Percentiles rank a stretch among this genome's conserved stretches.
phyloP scores from a whole-genome alignment of 2,797 vertebrate genomes.

The Eurystomus glaucurus region DNA sequence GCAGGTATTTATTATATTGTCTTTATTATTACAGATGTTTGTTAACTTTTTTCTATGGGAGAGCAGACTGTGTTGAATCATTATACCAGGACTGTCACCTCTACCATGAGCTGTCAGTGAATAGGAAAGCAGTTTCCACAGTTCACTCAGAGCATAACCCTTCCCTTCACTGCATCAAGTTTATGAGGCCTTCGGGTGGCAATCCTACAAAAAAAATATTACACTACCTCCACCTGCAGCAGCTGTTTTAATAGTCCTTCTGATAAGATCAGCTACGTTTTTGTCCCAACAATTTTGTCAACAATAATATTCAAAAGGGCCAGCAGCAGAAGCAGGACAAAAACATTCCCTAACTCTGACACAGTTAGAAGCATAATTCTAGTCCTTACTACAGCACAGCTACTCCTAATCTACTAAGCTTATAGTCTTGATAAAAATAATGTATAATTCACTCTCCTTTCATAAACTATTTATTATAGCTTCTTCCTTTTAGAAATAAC shows the following conservation, averaged over 20 bases:
- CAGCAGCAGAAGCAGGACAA: not conserved
- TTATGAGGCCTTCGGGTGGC: not conserved
- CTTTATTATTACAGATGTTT: not conserved
- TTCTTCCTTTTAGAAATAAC: not conserved
- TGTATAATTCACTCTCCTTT: not conserved
- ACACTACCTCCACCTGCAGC: not conserved
- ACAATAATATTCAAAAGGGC: not conserved
- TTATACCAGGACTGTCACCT: rapidly evolving
- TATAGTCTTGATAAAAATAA: not conserved
- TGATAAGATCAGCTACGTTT: not conserved
- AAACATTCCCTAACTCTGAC: not conserved
- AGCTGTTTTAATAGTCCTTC: not conserved
- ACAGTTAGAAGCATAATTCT: not conserved
- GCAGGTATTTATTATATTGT: not conserved
- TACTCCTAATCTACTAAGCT: not conserved
- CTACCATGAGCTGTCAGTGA: not conserved
- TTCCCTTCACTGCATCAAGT: not conserved
- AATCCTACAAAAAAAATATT: not conserved
- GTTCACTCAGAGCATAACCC: not conserved
- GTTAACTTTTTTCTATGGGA: not conserved
- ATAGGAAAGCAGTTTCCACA: rapidly evolving
- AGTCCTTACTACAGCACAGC: not conserved
- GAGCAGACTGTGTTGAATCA: not conserved
- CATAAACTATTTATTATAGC: not conserved
- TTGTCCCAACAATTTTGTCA: not conserved